Percentiles rank a stretch among this genome's conserved stretches.
Conservation (phyloP, 2,888 invertebrate genomes). For the Rotaria socialis region DNA sequence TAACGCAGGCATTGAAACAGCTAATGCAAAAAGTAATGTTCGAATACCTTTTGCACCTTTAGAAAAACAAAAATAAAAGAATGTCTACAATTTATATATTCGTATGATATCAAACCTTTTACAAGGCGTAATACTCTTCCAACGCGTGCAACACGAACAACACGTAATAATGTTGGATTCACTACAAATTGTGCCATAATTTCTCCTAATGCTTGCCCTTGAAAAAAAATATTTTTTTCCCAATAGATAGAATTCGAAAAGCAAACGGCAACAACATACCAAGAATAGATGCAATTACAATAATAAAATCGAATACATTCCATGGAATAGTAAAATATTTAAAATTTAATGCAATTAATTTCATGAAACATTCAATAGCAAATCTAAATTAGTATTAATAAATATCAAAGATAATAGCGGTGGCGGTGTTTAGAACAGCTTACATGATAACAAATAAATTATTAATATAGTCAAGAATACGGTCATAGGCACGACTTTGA, state of each 20-base stretch:
- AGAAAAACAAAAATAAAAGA: background rate
- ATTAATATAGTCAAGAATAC: slow-evolving; percentile 82
- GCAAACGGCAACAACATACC: slow-evolving; percentile 66
- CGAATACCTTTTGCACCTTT: slow-evolving; percentile 86
- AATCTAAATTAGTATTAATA: slow-evolving; percentile 62
- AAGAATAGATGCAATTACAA: slow-evolving; percentile 94
- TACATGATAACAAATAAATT: slow-evolving; percentile 89
- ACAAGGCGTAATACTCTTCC: slow-evolving; percentile 93
- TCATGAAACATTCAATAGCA: slow-evolving; percentile 92
- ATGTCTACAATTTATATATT: no score
- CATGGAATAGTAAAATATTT: slow-evolving; percentile 96
- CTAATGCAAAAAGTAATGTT: slow-evolving; percentile 89
- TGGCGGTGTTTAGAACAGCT: no score
- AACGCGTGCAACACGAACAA: slow-evolving; percentile 94
- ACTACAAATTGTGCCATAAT: slow-evolving; percentile 84
- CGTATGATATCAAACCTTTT: slow-evolving; percentile 65
- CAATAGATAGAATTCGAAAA: no score
- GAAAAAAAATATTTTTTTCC: no score
- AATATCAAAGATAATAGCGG: no score
- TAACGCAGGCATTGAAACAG: slow-evolving; percentile 95
- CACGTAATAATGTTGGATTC: slow-evolving; percentile 91
- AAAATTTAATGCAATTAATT: slow-evolving; percentile 92
- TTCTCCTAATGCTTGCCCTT: slow-evolving; percentile 91
- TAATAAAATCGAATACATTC: slow-evolving; percentile 98
- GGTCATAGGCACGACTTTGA: slow-evolving; percentile 65